Percentiles rank a stretch among this genome's conserved stretches.
Evolutionary conservation across 2,797 vertebrate species (phyloP).

Genomic region (Melanotaenia boesemani): DNA sequence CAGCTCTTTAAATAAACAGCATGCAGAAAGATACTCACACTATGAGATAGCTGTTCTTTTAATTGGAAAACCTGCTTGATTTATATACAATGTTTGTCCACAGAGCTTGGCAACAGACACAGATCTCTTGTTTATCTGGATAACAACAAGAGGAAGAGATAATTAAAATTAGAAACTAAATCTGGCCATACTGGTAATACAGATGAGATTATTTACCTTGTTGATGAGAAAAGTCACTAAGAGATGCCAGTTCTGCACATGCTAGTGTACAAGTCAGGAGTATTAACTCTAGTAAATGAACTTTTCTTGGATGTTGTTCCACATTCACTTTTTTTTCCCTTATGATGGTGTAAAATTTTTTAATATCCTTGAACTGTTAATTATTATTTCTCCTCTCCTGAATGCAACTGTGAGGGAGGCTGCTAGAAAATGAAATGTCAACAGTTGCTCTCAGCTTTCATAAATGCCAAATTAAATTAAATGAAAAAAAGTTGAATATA

Average conservation of each 20-base stretch:
- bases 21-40: constrained; percentile 19
- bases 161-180: constrained; percentile 58
- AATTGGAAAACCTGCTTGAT: constrained; percentile 25
- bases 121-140: constrained; percentile 20
- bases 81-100: constrained; percentile 37
- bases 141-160: constrained; percentile 46
- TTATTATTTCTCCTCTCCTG: constrained; percentile 12
- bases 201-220: constrained; percentile 38
- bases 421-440: constrained; percentile 25
- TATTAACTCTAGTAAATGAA: constrained; percentile 7
- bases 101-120: constrained; percentile 19
- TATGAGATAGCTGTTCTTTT: constrained; percentile 6
- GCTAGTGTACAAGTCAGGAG: constrained; percentile 1
- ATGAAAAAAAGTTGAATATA: constrained; percentile 2
- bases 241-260: constrained; percentile 25
- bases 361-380: constrained; percentile 24
- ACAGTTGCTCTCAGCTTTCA: constrained; percentile 28
- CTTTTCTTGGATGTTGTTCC: constrained; percentile 32
- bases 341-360: not conserved
- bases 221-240: constrained; percentile 36
- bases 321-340: constrained; percentile 5
- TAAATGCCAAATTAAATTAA: not conserved
- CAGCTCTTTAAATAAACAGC: constrained; percentile 16
- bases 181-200: constrained; percentile 38
- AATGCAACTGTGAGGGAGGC: constrained; percentile 9